Evolutionary conservation across 2,888 invertebrate genomes (phyloP), one percentile per base, ranked within the genome.

Genomic region (Protodeltote pygarga): DNA sequence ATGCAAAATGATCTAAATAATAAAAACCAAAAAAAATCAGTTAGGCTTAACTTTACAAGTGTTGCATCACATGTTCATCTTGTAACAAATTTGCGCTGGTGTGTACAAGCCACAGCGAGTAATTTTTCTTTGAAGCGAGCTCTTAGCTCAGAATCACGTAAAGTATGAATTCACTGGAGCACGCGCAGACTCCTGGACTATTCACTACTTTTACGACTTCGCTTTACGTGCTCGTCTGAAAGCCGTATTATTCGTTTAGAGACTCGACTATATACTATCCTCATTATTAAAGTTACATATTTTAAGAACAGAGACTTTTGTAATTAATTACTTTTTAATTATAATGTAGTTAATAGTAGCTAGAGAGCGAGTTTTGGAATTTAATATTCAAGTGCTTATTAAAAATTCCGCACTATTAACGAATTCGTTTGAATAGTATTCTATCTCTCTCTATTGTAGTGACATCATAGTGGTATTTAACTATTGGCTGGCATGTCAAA

Each of bases 171-270:
- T 71, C 74, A 69, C 66, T 63, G 67, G 69, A 71, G 73, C 75
- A 71, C 71, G 65, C 66, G 49, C 46, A 41, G 60, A 51, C 60
- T 62, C 66, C 65, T 61, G 66, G 72, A 73, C 74, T 70, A 67
- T 75, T 73, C 73, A 67, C 73, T 71, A 80, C 78, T 78, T 81
- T 80, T 75, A 83, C 73, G 71, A 68, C 73, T 73, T 59, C 73
- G 69, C 73, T 77, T 55, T 58, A 58, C 57, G 57, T 58, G 57
- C 57, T 63, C 58, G 47, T 58, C 57, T 58, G 57, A 10, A 15
- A 42, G 40, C 29, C 60, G 38, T 37, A 45, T 59, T 61, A 64
- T 64, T 46, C 65, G 51, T 50, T 64, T 44, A 51, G 34, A 32
- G 40, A 31, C 37, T 47, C 34, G 29, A 63, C 57, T 41, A 63